These are phyloP conservation scores for Actenoides lindsayi DNA, from an alignment of 2,113 vertebrate species.

Conservation along the genomic window DNA sequence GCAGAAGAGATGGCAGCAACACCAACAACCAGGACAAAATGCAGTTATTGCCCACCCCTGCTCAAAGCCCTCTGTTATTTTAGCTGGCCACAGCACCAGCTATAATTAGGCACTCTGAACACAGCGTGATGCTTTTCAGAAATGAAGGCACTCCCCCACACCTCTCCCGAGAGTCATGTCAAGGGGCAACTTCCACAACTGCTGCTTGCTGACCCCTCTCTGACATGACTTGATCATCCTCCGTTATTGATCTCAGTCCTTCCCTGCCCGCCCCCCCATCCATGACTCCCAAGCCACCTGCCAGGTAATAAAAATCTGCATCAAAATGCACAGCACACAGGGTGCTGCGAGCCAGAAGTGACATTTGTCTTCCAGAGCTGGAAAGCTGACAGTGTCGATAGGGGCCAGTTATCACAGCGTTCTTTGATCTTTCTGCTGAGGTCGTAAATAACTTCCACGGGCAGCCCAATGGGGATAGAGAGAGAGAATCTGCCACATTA, in stretches of 20 bases:
- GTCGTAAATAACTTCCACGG: constrained; percentile 39
- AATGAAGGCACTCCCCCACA: not conserved
- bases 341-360: not conserved
- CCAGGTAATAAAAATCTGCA: constrained; percentile 53
- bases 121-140: not conserved
- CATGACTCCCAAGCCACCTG: not conserved
- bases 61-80: not conserved
- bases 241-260: not conserved
- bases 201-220: not conserved
- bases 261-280: not conserved
- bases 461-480: not conserved
- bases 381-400: not conserved
- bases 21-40: not conserved
- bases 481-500: not conserved
- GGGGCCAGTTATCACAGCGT: not conserved
- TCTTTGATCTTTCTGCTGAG: constrained; percentile 45
- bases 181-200: not conserved
- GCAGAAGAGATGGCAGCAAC: not conserved
- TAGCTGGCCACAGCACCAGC: not conserved
- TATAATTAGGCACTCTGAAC: not conserved
- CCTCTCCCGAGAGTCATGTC: not conserved
- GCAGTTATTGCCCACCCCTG: not conserved
- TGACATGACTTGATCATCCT: not conserved
- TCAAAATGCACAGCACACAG: constrained; percentile 32
- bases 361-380: constrained; percentile 29